Evolutionary conservation across 2,113 vertebrate genomes (phyloP), one percentile per base, ranked within the genome.

Genomic region (Cacatua alba): DNA sequence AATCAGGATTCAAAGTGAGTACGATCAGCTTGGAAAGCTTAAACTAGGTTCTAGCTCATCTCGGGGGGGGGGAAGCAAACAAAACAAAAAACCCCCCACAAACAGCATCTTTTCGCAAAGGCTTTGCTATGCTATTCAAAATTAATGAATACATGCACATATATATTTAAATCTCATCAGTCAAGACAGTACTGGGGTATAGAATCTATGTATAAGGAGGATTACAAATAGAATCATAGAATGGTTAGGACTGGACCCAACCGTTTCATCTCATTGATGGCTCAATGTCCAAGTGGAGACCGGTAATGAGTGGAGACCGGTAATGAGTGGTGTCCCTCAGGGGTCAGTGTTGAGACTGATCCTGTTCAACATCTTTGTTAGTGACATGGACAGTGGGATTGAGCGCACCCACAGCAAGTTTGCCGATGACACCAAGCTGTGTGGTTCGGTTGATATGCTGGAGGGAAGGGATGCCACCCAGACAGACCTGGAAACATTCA

Each of bases 151-250:
- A 39, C 39, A 39, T 39, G 39, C 39, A 39, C 39, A 39, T 39
- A 39, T 39, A 39, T 39, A 10, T 39, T 39, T 39, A 39, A 57
- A 39, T 26, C 16, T 79, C n/a, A 67, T 33, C 49, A 90, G 65
- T 37, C 2, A 77, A 39, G 0, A 5, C 37, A 33, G 6, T n/a
- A n/a, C 5, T 46, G 21, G 6, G 59, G 7, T 31, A 43, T 0
- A 77, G 10, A 52, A 67, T 44, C n/a, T 41, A 19, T 26, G 8
- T 13, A 23, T 26, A n/a, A 35, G 31, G 44, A 75, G 5, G 10
- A 68, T 46, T 64, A 68, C 29, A 72, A 91, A 53, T 59, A n/a
- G 55, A 59, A 23, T 59, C 33, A n/a, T 23, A 59, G 55, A 39
- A 59, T 21, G 33, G 33, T 23, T 59, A 59, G 20, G 33, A 20